A percentile compares a stretch with the other conserved stretches of the same genome.
phyloP scores from a whole-genome alignment of 2,113 vertebrate species.

The Heterocephalus glaber region DNA sequence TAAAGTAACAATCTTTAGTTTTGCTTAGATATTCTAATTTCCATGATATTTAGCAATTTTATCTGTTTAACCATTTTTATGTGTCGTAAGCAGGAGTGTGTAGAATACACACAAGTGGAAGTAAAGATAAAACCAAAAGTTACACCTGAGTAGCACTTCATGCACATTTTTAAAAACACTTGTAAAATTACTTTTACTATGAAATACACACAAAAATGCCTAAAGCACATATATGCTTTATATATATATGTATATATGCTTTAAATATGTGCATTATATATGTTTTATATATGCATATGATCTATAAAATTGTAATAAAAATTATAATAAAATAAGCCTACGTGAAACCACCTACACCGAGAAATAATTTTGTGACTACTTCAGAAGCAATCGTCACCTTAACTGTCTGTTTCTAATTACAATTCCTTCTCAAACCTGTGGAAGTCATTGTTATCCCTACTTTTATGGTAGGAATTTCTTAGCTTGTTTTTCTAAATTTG shows the following conservation, averaged over 20 bases:
- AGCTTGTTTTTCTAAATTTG: neutral
- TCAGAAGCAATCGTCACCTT: neutral
- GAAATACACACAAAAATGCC: neutral
- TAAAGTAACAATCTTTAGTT: neutral
- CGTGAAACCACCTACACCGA: neutral
- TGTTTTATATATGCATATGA: too few relatives aligned
- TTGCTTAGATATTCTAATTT: neutral
- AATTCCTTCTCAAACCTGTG: neutral
- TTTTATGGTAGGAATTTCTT: neutral
- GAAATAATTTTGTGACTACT: neutral
- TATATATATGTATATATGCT: too few relatives aligned
- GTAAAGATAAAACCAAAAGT: neutral
- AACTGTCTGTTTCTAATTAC: neutral
- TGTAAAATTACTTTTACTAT: neutral
- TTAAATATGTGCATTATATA: too few relatives aligned
- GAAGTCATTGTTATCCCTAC: neutral
- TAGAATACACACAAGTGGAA: neutral
- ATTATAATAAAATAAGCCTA: neutral
- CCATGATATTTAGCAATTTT: neutral
- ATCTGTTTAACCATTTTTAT: neutral
- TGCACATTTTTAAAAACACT: neutral
- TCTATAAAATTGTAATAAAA: neutral
- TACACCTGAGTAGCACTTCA: neutral
- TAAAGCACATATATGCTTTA: neutral
- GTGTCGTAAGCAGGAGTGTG: neutral